Percentiles rank a stretch among this genome's conserved stretches.
phyloP scores from a whole-genome alignment of 2,797 vertebrate genomes.

The Trichosurus vulpecula region DNA sequence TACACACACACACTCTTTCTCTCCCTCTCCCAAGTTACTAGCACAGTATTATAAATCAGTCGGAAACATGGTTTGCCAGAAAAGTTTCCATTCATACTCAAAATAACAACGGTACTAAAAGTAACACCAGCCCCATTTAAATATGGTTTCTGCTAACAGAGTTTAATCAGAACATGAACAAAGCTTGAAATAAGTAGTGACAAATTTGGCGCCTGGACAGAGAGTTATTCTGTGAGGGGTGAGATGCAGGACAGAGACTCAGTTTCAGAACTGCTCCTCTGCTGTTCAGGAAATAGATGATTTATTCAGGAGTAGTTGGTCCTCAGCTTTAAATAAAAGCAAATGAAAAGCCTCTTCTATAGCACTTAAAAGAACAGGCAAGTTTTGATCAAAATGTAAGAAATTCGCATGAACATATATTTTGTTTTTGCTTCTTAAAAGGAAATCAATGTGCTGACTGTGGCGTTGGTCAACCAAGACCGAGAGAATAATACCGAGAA shows the following conservation, averaged over 20 bases:
- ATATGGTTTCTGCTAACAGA: constrained; percentile 8
- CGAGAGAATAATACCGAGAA: constrained; percentile 90
- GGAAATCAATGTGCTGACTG: constrained; percentile 90
- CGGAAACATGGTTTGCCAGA: constrained; percentile 1
- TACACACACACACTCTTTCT: neutral
- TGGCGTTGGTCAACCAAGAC: constrained; percentile 88
- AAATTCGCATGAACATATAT: constrained; percentile 69
- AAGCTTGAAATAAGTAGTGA: constrained; percentile 53
- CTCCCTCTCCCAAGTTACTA: neutral
- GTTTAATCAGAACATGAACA: constrained; percentile 49
- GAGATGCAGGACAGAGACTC: constrained; percentile 34
- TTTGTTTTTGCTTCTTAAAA: constrained; percentile 80
- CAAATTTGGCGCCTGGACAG: constrained; percentile 61
- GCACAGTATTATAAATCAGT: constrained; percentile 11
- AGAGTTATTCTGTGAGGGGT: constrained; percentile 58
- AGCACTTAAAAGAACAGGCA: constrained; percentile 64
- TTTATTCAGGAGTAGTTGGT: constrained; percentile 75
- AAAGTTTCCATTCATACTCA: constrained; percentile 16
- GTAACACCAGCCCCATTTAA: neutral
- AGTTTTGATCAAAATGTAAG: constrained; percentile 67
- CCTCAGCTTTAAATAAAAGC: constrained; percentile 73
- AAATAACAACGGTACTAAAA: constrained; percentile 57
- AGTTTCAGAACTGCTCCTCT: constrained; percentile 60
- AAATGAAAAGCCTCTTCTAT: constrained; percentile 69
- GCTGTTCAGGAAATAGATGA: constrained; percentile 66